Percentiles rank a stretch among this genome's conserved stretches.
phyloP scores from a whole-genome alignment of 1,140 invertebrate species.

The Battus philenor region DNA sequence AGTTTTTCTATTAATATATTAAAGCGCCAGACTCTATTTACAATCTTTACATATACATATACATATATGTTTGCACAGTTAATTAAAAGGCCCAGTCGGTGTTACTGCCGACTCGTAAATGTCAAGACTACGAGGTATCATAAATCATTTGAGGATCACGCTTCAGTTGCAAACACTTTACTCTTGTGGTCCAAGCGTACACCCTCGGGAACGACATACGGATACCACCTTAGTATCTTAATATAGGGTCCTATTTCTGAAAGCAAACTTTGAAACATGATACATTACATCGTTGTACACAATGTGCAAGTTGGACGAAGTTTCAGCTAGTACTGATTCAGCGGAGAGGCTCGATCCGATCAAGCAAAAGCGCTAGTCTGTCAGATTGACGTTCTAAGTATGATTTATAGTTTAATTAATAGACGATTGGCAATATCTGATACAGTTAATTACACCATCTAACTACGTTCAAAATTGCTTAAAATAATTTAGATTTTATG shows the following conservation, averaged over 20 bases:
- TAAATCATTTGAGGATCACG: conserved; percentile 73
- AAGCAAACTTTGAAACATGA: not conserved
- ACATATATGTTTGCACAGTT: conserved; percentile 70
- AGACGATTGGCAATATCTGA: conserved; percentile 48
- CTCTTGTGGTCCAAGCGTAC: conserved; percentile 28
- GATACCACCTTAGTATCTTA: not conserved
- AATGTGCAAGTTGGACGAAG: conserved; percentile 54
- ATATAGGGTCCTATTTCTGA: conserved; percentile 1
- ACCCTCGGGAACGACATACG: conserved; percentile 21
- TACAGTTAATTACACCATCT: conserved; percentile 47
- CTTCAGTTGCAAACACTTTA: conserved; percentile 48
- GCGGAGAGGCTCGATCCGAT: conserved; percentile 45
- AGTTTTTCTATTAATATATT: no score
- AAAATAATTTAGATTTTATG: no score
- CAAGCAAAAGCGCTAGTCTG: conserved; percentile 43
- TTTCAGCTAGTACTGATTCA: conserved; percentile 54
- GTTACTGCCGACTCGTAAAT: conserved; percentile 66
- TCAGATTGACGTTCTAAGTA: conserved; percentile 34
- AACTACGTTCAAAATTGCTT: no score
- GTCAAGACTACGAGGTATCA: conserved; percentile 68
- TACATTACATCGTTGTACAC: conserved; percentile 5
- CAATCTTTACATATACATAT: no score
- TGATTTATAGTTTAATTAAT: conserved; percentile 72
- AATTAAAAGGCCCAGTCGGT: conserved; percentile 68
- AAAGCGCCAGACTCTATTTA: no score